Conservation (phyloP, 2,888 invertebrate genomes). For the Chelonus formosanus region DNA sequence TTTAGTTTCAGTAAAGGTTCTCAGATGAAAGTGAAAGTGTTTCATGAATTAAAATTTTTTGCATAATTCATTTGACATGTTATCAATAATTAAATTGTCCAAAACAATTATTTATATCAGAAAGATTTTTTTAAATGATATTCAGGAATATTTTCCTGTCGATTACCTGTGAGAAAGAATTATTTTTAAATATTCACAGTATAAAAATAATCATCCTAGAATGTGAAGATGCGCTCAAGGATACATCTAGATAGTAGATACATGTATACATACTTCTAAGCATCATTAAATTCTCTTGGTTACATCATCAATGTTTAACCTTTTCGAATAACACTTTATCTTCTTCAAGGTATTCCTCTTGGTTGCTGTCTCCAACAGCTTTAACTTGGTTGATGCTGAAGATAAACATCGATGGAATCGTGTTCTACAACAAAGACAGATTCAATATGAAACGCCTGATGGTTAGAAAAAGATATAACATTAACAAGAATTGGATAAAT, state of each 20-base stretch:
- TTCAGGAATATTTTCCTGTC: neutral
- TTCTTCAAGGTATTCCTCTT: constrained; percentile 49
- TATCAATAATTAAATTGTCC: too few species aligned
- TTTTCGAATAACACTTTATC: constrained; percentile 40
- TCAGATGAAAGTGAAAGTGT: constrained; percentile 9
- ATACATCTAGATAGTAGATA: constrained; percentile 8
- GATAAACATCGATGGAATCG: constrained; percentile 44
- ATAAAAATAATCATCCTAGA: constrained; percentile 23
- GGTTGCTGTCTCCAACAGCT: constrained; percentile 43
- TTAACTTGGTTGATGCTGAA: constrained; percentile 42
- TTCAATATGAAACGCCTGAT: constrained; percentile 53
- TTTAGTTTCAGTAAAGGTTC: neutral
- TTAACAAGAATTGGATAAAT: too few species aligned
- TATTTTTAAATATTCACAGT: constrained; percentile 19
- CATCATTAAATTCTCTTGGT: constrained; percentile 26
- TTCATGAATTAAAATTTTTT: neutral
- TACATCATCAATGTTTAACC: constrained; percentile 39
- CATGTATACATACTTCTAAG: constrained; percentile 38
- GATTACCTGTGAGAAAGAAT: constrained; percentile 7
- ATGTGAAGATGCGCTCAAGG: constrained; percentile 23
- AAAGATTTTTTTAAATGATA: neutral
- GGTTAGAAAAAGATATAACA: constrained; percentile 44
- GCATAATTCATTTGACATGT: neutral
- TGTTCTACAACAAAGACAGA: constrained; percentile 49
- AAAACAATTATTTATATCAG: too few species aligned